A percentile compares a stretch with the other conserved stretches of the same genome.
Evolutionary conservation across 2,888 invertebrate genomes (phyloP).

Genomic region (Agrotis puta): DNA sequence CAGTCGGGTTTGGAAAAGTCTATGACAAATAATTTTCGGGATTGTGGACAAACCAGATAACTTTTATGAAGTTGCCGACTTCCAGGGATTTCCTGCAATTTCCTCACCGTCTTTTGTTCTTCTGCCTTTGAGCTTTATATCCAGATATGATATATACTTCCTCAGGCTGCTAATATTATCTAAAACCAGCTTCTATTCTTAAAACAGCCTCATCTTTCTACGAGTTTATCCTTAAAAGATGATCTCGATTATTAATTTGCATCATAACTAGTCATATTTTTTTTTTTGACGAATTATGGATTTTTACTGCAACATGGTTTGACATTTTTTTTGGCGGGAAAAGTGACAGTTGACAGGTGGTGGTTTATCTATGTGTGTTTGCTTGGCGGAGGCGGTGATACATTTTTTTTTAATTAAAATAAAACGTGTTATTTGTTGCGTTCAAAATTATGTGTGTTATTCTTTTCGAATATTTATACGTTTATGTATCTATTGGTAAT

Average conservation of each 20-base stretch:
- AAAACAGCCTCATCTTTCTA: background rate
- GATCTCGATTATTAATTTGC: conserved; percentile 23
- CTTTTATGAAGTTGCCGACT: background rate
- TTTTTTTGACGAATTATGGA: conserved; percentile 28
- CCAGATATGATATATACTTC: conserved; percentile 3
- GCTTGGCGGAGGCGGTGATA: conserved; percentile 35
- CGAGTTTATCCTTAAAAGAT: background rate
- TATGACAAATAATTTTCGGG: background rate
- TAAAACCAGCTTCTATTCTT: background rate
- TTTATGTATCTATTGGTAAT: conserved; percentile 65
- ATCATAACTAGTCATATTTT: conserved; percentile 33
- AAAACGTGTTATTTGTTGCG: conserved; percentile 45
- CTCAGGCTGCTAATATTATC: background rate
- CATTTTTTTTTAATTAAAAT: conserved; percentile 31
- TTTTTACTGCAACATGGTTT: conserved; percentile 53
- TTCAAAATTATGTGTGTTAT: conserved; percentile 61
- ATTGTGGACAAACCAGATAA: background rate
- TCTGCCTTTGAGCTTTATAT: background rate
- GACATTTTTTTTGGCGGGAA: conserved; percentile 53
- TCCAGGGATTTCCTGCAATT: background rate
- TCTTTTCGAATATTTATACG: conserved; percentile 53
- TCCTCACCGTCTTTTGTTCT: conserved; percentile 5
- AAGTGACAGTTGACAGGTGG: conserved; percentile 63
- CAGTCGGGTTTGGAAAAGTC: background rate
- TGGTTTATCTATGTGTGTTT: conserved; percentile 56